Evolutionary conservation across 2,888 invertebrate genomes (phyloP).

Genomic region (Orthosia cruda): DNA sequence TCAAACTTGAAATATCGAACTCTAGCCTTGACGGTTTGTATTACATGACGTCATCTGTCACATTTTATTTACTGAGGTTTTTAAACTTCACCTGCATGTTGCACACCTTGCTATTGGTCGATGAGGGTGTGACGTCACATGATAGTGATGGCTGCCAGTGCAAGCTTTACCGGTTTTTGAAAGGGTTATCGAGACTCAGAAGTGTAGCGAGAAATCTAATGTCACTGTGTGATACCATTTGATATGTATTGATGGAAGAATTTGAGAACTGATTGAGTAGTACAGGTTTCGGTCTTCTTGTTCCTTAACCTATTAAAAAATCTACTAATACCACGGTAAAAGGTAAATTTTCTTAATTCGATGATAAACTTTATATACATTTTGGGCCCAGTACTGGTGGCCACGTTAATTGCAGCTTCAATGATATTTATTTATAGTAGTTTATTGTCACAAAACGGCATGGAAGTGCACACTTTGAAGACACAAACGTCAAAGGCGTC

Average conservation of each 20-base stretch:
- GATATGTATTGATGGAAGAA: not conserved
- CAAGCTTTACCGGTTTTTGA: constrained; percentile 48
- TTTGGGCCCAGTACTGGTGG: too few species aligned
- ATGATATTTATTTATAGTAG: too few species aligned
- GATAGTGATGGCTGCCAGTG: constrained; percentile 39
- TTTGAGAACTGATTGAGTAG: too few species aligned
- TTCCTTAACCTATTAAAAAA: too few species aligned
- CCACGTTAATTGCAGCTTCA: too few species aligned
- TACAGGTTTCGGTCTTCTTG: too few species aligned
- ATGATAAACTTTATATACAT: too few species aligned
- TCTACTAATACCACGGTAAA: too few species aligned
- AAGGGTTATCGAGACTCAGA: constrained; percentile 20
- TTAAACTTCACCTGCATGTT: constrained; percentile 45
- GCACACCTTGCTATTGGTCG: constrained; percentile 45
- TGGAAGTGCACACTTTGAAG: too few species aligned
- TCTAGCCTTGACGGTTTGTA: constrained; percentile 51
- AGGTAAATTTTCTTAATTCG: too few species aligned
- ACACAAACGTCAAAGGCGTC: too few species aligned
- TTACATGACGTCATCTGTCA: constrained; percentile 56
- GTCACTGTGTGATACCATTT: not conserved
- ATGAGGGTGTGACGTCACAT: constrained; percentile 31
- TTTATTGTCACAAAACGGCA: too few species aligned
- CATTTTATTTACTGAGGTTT: constrained; percentile 33
- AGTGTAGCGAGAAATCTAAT: not conserved
- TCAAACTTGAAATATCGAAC: constrained; percentile 60